phyloP scores from a whole-genome alignment of 2,797 vertebrate species.

The Falco berigora region DNA sequence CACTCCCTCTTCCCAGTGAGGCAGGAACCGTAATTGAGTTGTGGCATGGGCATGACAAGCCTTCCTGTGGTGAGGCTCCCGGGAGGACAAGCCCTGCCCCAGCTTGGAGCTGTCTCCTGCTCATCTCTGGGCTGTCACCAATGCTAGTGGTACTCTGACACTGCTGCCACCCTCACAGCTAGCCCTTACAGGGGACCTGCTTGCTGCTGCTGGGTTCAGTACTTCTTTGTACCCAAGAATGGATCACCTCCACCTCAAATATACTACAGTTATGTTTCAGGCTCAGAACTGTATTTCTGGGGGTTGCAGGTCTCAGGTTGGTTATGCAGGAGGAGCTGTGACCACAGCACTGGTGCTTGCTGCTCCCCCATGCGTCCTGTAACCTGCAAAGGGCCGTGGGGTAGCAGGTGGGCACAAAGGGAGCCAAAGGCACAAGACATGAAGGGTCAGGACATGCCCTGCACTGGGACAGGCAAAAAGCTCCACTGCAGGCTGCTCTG shows the following conservation, averaged over 20 bases:
- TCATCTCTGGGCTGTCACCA: background rate
- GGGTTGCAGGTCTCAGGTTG: background rate
- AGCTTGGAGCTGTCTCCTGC: background rate
- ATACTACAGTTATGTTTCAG: background rate
- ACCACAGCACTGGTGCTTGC: background rate
- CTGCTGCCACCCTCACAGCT: background rate
- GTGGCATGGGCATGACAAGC: background rate
- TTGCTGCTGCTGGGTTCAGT: background rate
- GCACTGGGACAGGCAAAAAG: background rate
- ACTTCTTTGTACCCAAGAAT: background rate
- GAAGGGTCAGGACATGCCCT: background rate
- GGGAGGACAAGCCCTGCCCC: background rate
- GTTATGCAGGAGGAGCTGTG: background rate
- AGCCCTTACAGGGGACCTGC: background rate
- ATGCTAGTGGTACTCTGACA: background rate
- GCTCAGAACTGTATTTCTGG: background rate
- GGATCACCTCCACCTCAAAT: background rate
- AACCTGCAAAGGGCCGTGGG: background rate
- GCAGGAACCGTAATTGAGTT: background rate
- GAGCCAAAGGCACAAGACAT: background rate
- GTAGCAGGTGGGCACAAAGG: rapidly evolving
- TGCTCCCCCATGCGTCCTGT: background rate
- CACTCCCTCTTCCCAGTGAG: background rate
- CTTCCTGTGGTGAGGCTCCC: background rate
- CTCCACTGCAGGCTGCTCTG: background rate